Evolutionary conservation across 2,113 vertebrate genomes (phyloP), one percentile per base, ranked within the genome.

Genomic region (Urocynchramus pylzowi): DNA sequence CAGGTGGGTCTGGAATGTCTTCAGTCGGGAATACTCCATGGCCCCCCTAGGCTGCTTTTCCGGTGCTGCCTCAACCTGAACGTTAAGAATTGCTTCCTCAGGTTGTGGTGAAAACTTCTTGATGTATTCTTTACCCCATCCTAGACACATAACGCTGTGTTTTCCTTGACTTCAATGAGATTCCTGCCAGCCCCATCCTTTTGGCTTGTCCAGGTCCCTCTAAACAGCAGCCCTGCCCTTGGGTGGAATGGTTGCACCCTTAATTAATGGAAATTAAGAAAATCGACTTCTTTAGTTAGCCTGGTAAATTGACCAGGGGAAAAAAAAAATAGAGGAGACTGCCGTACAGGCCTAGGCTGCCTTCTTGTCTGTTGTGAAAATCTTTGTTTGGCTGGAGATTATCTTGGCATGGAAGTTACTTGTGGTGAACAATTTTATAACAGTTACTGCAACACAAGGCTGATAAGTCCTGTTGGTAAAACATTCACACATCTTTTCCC

Each of bases 101-200:
- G 7, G 11, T 13, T 41, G 61, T 41, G 20, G 30, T 53, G 13
- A n/a, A n/a, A 60, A 68, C 8, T 35, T 18, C 10, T 37, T 27
- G 23, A 26, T 10, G 35, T 4, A 1, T 30, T 18, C 18, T 27
- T 59, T 3, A 41, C 26, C 22, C 10, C 13, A 11, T 33, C 11
- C 59, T 33, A 22, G 17, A 5, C 24, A 3, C 9, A 2, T 2
- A 23, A 33, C 6, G 16, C 11, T 0, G 2, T 24, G 7, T 6
- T 83, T 84, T 60, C 2, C 37, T 31, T 26, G 28, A 10, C 14
- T 77, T 37, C 23, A 4, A 0, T n/a, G 23, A 68, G 11, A 18
- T 65, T 84, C 22, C 68, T 33, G 13, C 27, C 37, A n/a, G 41
- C 30, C 13, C 8, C 6, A 7, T 42, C 20, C 31, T 33, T 64